phyloP scores from a whole-genome alignment of 2,888 invertebrate species.

The Dicyrtomina minuta region DNA sequence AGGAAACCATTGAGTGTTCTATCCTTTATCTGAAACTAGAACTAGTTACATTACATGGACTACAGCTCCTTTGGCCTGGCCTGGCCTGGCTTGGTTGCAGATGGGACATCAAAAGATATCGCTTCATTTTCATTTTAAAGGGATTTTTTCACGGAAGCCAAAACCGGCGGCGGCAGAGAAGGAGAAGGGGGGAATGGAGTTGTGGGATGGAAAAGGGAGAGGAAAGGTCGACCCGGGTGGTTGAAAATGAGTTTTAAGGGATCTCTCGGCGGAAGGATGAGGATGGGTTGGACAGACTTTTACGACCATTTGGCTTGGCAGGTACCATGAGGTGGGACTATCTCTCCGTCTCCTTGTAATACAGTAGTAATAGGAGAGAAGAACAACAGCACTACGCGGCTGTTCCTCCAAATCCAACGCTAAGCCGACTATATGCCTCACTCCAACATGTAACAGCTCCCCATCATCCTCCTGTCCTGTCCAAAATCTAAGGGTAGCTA shows the following conservation, averaged over 20 bases:
- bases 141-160: constrained; percentile 41
- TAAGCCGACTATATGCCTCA: not conserved
- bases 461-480: no score
- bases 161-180: no score
- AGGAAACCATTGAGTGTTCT: no score
- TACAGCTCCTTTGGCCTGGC: no score
- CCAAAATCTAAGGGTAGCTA: not conserved
- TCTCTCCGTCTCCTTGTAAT: no score
- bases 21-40: no score
- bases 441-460: no score
- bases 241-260: constrained; percentile 50
- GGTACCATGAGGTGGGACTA: constrained; percentile 40
- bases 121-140: constrained; percentile 40
- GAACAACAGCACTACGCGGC: constrained; percentile 24
- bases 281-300: constrained; percentile 41
- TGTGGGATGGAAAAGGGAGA: constrained; percentile 36
- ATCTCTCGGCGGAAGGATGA: constrained; percentile 30
- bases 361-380: constrained; percentile 21
- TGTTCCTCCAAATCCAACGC: constrained; percentile 4
- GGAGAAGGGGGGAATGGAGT: constrained; percentile 33
- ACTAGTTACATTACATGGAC: no score
- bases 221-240: constrained; percentile 47
- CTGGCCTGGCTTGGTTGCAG: constrained; percentile 6
- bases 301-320: constrained; percentile 36
- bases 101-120: constrained; percentile 34